Evolutionary conservation across 2,888 invertebrate genomes (phyloP), one percentile per base, ranked within the genome.

Genomic region (Diploptera punctata): DNA sequence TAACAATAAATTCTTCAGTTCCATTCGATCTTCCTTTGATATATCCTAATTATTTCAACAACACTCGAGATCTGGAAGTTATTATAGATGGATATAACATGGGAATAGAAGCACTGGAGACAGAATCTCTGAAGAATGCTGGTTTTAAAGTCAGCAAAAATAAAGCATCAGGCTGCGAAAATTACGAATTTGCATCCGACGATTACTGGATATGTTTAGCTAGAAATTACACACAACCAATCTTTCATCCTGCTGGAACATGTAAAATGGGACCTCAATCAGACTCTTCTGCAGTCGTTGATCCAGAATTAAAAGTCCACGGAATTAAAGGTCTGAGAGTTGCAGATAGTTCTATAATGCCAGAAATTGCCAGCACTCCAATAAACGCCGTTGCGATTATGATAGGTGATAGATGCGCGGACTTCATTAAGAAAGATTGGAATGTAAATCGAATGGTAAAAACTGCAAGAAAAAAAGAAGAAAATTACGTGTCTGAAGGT

Each of bases 191-290:
- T 62, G 77, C 73, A 13, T 75, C 76, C 0, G 76, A 77, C 60
- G 73, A 73, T 7, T 79, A 79, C 67, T 80, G 80, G 80, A 72
- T 74, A n/a, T 80, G 80, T 72, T 31, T 60, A 31, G 60, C 60
- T 16, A 60, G 10, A 31, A 29, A 60, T 9, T 18, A 60, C 9
- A 60, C 60, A 3, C 60, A 60, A 26, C 88, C 91, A 0, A 91
- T 92, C 0, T 93, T 95, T 80, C 95, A 95, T 81, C 91, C 90
- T 0, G 91, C 89, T 0, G 94, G 95, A 10, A 93, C 91, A 0
- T 92, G 93, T 79, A 87, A 89, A 43, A 93, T 93, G 80, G 94
- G 92, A 1, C 76, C 76, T 5, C 69, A 76, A 1, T 77, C 78
- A 24, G 83, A 81, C 38, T 33, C 62, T 47, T 75, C 77, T 57